phyloP scores from a whole-genome alignment of 2,797 vertebrate species.

The Heterohyrax brucei region DNA sequence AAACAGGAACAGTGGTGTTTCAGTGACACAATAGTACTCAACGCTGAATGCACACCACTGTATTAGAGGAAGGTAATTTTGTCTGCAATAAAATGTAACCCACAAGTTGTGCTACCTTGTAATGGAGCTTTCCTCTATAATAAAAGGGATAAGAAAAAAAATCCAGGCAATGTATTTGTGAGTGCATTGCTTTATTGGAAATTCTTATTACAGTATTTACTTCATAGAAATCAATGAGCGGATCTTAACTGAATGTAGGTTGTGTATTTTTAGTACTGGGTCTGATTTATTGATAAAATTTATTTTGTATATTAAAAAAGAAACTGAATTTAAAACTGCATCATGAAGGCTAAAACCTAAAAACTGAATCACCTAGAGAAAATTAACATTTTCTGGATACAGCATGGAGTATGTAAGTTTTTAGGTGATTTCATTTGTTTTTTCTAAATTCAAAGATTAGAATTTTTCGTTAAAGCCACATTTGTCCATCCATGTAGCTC shows the following conservation, averaged over 20 bases:
- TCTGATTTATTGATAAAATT: constrained; percentile 51
- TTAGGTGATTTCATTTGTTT: constrained; percentile 42
- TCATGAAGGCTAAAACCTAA: constrained; percentile 4
- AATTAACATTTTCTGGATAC: constrained; percentile 30
- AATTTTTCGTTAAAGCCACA: background rate
- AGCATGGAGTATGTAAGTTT: background rate
- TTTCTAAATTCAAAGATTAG: constrained; percentile 15
- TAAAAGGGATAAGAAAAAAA: constrained; percentile 43
- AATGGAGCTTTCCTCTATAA: constrained; percentile 27
- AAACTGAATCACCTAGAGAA: constrained; percentile 52
- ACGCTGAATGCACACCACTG: background rate
- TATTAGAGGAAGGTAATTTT: constrained; percentile 15
- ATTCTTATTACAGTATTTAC: background rate
- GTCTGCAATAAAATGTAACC: constrained; percentile 40
- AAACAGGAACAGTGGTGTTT: background rate
- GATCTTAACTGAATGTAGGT: constrained; percentile 38
- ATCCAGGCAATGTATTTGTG: background rate
- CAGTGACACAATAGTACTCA: background rate
- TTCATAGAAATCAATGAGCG: background rate
- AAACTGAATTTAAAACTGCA: constrained; percentile 40
- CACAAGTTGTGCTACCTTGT: background rate
- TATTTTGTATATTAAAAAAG: constrained; percentile 22
- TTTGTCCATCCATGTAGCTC: background rate
- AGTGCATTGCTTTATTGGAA: background rate
- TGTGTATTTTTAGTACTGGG: constrained; percentile 51